Conservation (phyloP, 2,797 vertebrate species). For the Falco novaeseelandiae region DNA sequence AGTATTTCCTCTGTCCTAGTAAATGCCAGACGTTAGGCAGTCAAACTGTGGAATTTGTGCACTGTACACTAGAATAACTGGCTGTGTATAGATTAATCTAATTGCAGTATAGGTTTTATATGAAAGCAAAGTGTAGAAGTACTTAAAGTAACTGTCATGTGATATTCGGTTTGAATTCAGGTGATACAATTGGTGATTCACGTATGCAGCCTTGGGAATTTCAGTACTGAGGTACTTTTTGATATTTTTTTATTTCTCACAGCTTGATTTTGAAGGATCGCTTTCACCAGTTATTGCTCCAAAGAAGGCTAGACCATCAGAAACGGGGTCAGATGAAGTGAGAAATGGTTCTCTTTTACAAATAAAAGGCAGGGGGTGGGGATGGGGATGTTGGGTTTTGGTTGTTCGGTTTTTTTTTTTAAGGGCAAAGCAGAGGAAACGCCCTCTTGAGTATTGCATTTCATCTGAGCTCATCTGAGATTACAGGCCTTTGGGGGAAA, state of each 20-base stretch:
- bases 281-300: conserved; percentile 98
- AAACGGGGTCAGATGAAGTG: conserved; percentile 95
- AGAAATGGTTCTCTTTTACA: neutral
- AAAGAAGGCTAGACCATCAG: conserved; percentile 95
- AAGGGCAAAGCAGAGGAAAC: neutral
- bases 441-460: neutral
- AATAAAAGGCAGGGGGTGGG: neutral
- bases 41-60: neutral
- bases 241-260: neutral
- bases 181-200: neutral
- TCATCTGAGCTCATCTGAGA: neutral
- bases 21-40: neutral
- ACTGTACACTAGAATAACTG: neutral
- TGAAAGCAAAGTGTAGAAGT: neutral
- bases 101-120: neutral
- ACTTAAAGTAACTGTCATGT: neutral
- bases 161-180: neutral
- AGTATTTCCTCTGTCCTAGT: neutral
- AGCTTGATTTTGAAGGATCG: conserved; percentile 96
- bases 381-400: neutral
- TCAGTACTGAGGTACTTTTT: neutral
- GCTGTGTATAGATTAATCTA: neutral
- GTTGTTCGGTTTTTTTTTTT: neutral
- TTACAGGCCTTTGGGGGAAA: neutral
- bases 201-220: neutral